phyloP scores from a whole-genome alignment of 2,113 vertebrate species.

The Columbina picui region DNA sequence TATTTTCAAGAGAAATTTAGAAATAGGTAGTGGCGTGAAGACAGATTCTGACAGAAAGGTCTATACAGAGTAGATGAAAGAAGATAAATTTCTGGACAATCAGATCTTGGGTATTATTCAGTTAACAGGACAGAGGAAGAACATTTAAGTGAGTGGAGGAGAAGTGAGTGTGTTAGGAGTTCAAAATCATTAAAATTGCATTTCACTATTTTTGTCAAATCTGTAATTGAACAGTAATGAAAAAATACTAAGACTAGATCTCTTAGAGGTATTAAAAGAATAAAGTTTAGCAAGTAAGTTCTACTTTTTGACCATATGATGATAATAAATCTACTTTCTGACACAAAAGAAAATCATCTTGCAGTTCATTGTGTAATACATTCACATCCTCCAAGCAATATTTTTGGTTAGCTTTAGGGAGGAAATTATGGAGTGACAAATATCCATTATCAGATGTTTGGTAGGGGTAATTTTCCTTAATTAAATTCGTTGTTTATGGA shows the following conservation, averaged over 20 bases:
- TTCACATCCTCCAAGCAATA: background rate
- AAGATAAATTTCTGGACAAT: background rate
- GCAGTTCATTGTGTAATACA: background rate
- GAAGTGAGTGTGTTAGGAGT: background rate
- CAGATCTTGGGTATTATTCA: background rate
- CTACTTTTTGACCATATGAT: background rate
- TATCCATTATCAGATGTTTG: slow-evolving; percentile 45
- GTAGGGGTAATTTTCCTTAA: slow-evolving; percentile 62
- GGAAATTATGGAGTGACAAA: slow-evolving; percentile 35
- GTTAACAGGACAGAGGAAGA: background rate
- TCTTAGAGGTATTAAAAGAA: background rate
- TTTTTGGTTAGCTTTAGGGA: slow-evolving; percentile 42
- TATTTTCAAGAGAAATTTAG: slow-evolving; percentile 9
- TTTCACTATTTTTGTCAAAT: background rate
- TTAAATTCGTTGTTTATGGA: slow-evolving; percentile 69
- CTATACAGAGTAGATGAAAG: background rate
- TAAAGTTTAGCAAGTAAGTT: background rate
- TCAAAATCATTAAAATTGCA: background rate
- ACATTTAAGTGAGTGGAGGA: background rate
- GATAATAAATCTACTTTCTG: background rate
- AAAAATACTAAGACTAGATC: background rate
- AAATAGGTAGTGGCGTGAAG: background rate
- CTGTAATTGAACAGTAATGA: background rate
- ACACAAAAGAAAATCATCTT: background rate
- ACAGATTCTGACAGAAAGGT: background rate